Conservation (phyloP, 2,113 vertebrate genomes). For the Laterallus jamaicensis region DNA sequence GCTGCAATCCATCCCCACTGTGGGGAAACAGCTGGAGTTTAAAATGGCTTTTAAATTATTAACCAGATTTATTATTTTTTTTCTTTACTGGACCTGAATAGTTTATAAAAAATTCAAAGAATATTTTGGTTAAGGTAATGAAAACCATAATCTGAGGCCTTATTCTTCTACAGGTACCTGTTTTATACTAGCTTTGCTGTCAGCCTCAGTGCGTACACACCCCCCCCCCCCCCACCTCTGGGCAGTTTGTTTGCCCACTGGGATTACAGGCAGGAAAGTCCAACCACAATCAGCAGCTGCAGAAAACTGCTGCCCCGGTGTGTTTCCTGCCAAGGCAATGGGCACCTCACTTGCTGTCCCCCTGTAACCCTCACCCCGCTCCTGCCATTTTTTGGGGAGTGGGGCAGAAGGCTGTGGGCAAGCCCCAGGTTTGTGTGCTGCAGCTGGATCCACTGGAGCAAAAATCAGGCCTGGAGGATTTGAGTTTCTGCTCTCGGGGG, state of each 20-base stretch:
- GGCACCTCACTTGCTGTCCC: not conserved
- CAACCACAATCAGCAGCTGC: not conserved
- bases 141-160: not conserved
- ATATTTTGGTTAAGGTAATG: not conserved
- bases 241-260: not conserved
- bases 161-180: not conserved
- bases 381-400: not conserved
- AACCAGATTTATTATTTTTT: not conserved
- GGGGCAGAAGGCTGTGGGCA: not conserved
- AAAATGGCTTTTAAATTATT: not conserved
- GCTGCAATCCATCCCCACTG: no score
- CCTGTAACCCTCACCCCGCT: no score
- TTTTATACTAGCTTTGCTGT: not conserved
- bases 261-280: not conserved
- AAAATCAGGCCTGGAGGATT: not conserved
- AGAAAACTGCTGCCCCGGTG: accelerated
- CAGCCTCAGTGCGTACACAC: not conserved
- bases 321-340: accelerated
- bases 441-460: not conserved
- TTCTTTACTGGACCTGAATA: not conserved
- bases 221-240: not conserved
- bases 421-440: not conserved
- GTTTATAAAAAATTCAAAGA: not conserved
- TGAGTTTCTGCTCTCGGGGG: not conserved
- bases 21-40: not conserved